Evolutionary conservation across 2,888 invertebrate species (phyloP), one percentile per base, ranked within the genome.

Genomic region (Torymus tubicola): DNA sequence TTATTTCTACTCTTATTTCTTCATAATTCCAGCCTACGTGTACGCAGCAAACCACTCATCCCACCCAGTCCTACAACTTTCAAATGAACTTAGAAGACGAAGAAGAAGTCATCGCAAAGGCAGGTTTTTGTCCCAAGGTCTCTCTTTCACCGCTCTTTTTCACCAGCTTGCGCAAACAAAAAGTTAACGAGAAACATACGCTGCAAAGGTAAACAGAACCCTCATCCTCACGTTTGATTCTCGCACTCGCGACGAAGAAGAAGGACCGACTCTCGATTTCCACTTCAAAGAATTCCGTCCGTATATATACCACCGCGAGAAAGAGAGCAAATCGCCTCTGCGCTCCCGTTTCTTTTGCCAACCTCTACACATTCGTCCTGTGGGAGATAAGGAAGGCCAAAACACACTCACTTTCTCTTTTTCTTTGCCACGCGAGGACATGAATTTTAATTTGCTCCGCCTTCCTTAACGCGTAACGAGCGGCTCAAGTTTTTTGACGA

Each of bases 401-500:
- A n/a, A 55, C 53, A 1, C 55, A 18, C 53, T 18, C 13, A 4
- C 55, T 73, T 24, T 42, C 68, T n/a, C 55, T 55, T 55, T 55
- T 24, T 4, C 50, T 63, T 3, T 42, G 4, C 11, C 60, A 42
- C 24, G 61, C 52, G 18, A 58, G 21, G 86, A 83, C 88, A 88
- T 89, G 88, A 88, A 89, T 89, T 88, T 89, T 88, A 87, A 89
- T 88, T 88, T 86, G 79, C 84, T 86, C 63, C 31, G 18, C 57
- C 52, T 10, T 52, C 18, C 53, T 21, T 63, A 53, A 21, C 86
- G 84, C 84, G 85, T 88, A 89, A 88, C 86, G 86, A 87, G 88
- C 85, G 83, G 85, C 86, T 86, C 85, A 87, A 89, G 87, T 89
- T 89, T 89, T 89, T 87, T 85, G 86, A 87, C 86, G 86, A 87